A percentile compares a stretch with the other conserved stretches of the same genome.
These are phyloP conservation scores for Drosophila cracens DNA, from an alignment of 2,888 invertebrate species.

Conservation along the genomic window DNA sequence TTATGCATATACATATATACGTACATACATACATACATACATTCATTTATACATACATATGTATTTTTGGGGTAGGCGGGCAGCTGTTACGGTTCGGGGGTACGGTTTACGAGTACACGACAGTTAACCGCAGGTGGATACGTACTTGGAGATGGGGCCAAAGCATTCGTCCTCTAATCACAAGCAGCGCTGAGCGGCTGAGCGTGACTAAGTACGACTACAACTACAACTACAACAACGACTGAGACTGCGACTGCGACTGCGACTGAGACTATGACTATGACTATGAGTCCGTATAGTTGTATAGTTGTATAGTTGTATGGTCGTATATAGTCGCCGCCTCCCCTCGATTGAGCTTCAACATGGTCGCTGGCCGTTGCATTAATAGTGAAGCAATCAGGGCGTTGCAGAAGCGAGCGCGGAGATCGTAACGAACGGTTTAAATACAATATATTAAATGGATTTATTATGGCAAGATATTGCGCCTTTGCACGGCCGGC, in stretches of 20 bases:
- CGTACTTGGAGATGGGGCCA: slow-evolving; percentile 27
- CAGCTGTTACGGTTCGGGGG: slow-evolving; percentile 27
- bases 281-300: slow-evolving; percentile 5
- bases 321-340: neutral
- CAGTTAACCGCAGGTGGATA: slow-evolving; percentile 48
- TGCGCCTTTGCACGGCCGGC: slow-evolving; percentile 53
- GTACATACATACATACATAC: neutral
- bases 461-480: slow-evolving; percentile 80
- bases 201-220: slow-evolving; percentile 78
- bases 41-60: neutral
- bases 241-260: slow-evolving; percentile 1
- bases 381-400: slow-evolving; percentile 79
- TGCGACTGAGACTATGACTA: neutral
- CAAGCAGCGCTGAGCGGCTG: slow-evolving; percentile 56
- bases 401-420: slow-evolving; percentile 77
- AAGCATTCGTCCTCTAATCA: slow-evolving; percentile 73
- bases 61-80: slow-evolving; percentile 13
- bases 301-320: slow-evolving; percentile 2
- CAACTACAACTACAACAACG: slow-evolving; percentile 30
- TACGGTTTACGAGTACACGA: slow-evolving; percentile 26
- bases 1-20: slow-evolving; percentile 37
- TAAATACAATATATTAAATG: slow-evolving; percentile 80
- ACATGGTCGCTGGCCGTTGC: slow-evolving; percentile 63
- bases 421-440: slow-evolving; percentile 79
- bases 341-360: slow-evolving; percentile 28